These are phyloP conservation scores for Azemiops feae DNA, from an alignment of 2,113 vertebrate species.

Conservation along the genomic window DNA sequence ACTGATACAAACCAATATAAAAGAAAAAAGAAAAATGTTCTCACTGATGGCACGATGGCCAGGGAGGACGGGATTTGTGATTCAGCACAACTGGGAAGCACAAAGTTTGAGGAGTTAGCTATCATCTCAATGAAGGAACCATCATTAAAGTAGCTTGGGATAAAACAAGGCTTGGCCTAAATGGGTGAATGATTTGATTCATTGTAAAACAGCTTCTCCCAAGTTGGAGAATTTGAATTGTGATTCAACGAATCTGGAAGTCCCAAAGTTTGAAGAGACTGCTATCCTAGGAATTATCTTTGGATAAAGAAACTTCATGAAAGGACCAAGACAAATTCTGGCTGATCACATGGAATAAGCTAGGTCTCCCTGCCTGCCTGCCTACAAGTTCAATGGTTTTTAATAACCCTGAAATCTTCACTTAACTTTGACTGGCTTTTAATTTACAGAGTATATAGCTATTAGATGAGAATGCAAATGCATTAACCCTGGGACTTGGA, in stretches of 20 bases:
- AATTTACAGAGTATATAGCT: slow-evolving; percentile 10
- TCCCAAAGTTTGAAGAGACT: not conserved
- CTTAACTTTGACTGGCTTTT: not conserved
- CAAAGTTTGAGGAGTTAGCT: not conserved
- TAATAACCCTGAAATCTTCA: not conserved
- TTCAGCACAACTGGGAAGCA: not conserved
- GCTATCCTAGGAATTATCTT: not conserved
- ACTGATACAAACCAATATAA: not conserved
- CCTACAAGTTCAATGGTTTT: not conserved
- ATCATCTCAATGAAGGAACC: not conserved
- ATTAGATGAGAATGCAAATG: not conserved
- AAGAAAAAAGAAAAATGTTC: not conserved
- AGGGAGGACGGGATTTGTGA: not conserved
- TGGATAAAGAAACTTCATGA: not conserved
- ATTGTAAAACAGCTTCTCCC: not conserved
- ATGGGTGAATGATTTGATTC: not conserved
- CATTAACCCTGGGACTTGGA: not conserved
- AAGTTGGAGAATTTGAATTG: not conserved
- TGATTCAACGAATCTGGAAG: not conserved
- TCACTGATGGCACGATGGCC: not conserved
- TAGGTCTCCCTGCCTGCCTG: not conserved
- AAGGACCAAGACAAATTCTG: not conserved
- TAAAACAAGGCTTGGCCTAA: not conserved
- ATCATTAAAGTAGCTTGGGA: not conserved
- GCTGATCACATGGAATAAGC: not conserved